These are phyloP conservation scores for Ophion costatus DNA, from an alignment of 2,888 invertebrate genomes.

Conservation along the genomic window DNA sequence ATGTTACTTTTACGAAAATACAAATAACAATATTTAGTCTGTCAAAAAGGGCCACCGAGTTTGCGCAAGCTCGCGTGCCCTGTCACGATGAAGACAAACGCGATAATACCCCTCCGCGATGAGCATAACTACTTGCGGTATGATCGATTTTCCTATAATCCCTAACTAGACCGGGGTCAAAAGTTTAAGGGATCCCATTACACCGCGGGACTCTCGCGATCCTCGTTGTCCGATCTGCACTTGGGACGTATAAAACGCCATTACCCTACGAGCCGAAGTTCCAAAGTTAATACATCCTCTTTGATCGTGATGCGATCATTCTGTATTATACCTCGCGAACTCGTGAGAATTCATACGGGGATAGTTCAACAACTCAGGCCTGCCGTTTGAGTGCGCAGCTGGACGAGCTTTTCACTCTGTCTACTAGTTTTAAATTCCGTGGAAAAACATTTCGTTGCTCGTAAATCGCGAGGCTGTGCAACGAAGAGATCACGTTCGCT, in stretches of 20 bases:
- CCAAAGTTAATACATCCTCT: constrained; percentile 9
- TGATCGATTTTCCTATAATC: constrained; percentile 31
- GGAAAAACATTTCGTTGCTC: constrained; percentile 12
- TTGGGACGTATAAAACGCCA: constrained; percentile 1
- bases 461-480: constrained; percentile 9
- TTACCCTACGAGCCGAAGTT: constrained; percentile 3
- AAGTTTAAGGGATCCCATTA: constrained; percentile 43
- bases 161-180: constrained; percentile 2
- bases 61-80: background rate
- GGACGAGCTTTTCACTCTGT: background rate
- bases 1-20: background rate
- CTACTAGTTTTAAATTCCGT: constrained; percentile 3
- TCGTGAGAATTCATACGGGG: constrained; percentile 4
- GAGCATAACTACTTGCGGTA: constrained; percentile 7
- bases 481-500: no score
- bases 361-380: constrained; percentile 1
- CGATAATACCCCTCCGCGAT: constrained; percentile 35
- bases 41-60: background rate
- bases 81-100: constrained; percentile 29
- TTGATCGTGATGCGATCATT: constrained; percentile 11
- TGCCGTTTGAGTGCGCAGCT: background rate
- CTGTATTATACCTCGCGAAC: constrained; percentile 16
- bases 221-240: background rate
- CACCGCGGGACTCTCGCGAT: constrained; percentile 16
- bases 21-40: background rate